Evolutionary conservation across 2,888 invertebrate species (phyloP).

Genomic region (Malachius bipustulatus): DNA sequence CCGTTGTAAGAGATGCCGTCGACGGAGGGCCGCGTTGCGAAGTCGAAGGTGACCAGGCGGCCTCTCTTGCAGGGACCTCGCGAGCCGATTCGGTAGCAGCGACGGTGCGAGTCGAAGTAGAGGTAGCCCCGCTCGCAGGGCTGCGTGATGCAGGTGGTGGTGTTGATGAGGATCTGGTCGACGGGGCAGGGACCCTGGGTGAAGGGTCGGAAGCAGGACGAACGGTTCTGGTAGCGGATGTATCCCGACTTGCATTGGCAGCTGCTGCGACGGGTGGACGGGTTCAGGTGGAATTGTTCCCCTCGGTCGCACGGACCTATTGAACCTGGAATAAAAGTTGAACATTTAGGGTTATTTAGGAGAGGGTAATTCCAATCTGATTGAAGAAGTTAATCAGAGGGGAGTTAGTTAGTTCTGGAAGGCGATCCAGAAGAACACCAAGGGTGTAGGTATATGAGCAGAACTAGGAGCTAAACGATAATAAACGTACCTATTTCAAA

Average conservation of each 20-base stretch:
- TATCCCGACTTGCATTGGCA: slow-evolving; percentile 63
- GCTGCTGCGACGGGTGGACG: slow-evolving; percentile 40
- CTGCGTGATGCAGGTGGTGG: slow-evolving; percentile 54
- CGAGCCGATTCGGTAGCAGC: slow-evolving; percentile 68
- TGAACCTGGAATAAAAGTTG: slow-evolving; percentile 43
- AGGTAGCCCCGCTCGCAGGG: slow-evolving; percentile 63
- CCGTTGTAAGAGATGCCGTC: slow-evolving; percentile 77
- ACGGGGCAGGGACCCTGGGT: slow-evolving; percentile 65
- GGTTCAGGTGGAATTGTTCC: slow-evolving; percentile 52
- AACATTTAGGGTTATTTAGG: not conserved
- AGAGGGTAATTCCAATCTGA: not conserved
- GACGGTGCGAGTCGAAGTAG: slow-evolving; percentile 60
- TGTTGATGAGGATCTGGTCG: slow-evolving; percentile 57
- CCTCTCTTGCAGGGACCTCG: slow-evolving; percentile 62
- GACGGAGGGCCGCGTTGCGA: slow-evolving; percentile 61
- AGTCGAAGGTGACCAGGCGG: slow-evolving; percentile 70
- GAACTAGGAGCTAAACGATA: no score
- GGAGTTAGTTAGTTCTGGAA: no score
- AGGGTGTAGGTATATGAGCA: no score
- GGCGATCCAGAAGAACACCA: no score
- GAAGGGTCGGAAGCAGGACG: slow-evolving; percentile 64
- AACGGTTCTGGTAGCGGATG: slow-evolving; percentile 45
- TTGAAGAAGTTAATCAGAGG: no score
- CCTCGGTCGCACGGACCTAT: slow-evolving; percentile 65
- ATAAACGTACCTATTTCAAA: slow-evolving; percentile 55